Base-by-base conservation (phyloP, 2,113 vertebrate genomes). In the Thinocorus orbignyianus region DNA sequence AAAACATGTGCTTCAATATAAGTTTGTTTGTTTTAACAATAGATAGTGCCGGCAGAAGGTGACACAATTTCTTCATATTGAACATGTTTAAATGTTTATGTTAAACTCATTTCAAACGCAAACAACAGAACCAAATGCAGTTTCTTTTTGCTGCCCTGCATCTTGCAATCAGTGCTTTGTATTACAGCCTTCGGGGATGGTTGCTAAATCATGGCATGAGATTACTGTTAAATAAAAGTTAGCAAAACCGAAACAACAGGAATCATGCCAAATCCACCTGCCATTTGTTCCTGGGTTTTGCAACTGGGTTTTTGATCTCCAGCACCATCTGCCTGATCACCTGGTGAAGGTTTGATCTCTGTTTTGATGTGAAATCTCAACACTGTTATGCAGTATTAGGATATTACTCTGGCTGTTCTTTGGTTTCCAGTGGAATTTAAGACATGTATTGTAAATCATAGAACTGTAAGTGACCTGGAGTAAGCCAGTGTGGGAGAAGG, bases 21-120 rank as follows among this genome's bases (percentile, higher is more conserved):
- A 70, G 30, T 48, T 93, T 71, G 44, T 83, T 86, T 90, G 17
- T 81, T 9, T 66, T 41, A 61, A 78, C 51, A 83, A 76, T 28
- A 76, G 64, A 60, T 60, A 66, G 62, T 49, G 33, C 5, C 77
- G 88, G 30, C 60, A 88, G 51, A 80, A 90, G 30, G 23, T 88
- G 64, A 72, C 44, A 74, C 15, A 51, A 9, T 82, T 96, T 62
- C 37, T 80, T 92, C 58, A 35, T 77, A 66, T 4, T 60, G 39
- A 70, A 70, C 39, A 6, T 58, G 33, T 86, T 88, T 69, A 90
- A 85, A 79, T 90, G 79, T 80, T 91, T 88, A 33, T 49, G 16
- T 44, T 93, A 49, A 77, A 23, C 25, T 93, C 80, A 95, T 90
- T 94, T 41, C 42, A 93, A 94, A 94, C 26, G 26, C 60, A 90